Conservation (phyloP, 2,888 invertebrate genomes). For the Liopterus haemorrhoidalis region DNA sequence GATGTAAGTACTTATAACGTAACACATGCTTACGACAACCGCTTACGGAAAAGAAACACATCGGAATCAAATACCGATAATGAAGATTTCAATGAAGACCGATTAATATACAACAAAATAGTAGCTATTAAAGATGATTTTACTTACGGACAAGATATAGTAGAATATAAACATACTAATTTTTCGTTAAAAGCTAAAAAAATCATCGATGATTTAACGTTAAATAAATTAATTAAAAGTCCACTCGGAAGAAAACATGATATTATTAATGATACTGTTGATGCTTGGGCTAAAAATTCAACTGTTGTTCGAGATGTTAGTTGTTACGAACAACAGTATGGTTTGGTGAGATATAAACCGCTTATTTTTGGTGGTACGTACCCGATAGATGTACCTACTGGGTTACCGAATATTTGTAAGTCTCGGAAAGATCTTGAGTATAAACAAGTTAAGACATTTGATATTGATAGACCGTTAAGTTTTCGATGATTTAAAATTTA, state of each 20-base stretch:
- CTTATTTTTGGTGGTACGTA: slow-evolving; percentile 80
- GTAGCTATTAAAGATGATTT: slow-evolving; percentile 41
- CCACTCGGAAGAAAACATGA: slow-evolving; percentile 44
- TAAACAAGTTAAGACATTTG: slow-evolving; percentile 44
- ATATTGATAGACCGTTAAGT: slow-evolving; percentile 51
- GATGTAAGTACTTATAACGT: slow-evolving; percentile 45
- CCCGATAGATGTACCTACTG: slow-evolving; percentile 71
- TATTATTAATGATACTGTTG: slow-evolving; percentile 58
- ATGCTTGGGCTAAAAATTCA: slow-evolving; percentile 52
- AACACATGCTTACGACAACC: too few species aligned
- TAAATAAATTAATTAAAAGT: slow-evolving; percentile 37
- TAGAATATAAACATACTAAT: too few species aligned
- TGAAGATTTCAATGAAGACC: too few species aligned
- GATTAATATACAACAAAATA: too few species aligned
- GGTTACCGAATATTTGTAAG: slow-evolving; percentile 22
- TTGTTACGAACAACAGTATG: slow-evolving; percentile 32
- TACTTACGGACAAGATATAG: too few species aligned
- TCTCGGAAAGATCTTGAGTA: slow-evolving; percentile 37
- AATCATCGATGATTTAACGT: slow-evolving; percentile 39
- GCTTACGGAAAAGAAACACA: slow-evolving; percentile 19
- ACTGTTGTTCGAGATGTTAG: slow-evolving; percentile 37
- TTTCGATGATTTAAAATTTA: too few species aligned
- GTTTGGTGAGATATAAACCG: slow-evolving; percentile 51
- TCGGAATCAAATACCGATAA: too few species aligned
- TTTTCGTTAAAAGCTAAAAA: slow-evolving; percentile 44